phyloP scores from a whole-genome alignment of 2,113 vertebrate species.

The Gymnogyps californianus region DNA sequence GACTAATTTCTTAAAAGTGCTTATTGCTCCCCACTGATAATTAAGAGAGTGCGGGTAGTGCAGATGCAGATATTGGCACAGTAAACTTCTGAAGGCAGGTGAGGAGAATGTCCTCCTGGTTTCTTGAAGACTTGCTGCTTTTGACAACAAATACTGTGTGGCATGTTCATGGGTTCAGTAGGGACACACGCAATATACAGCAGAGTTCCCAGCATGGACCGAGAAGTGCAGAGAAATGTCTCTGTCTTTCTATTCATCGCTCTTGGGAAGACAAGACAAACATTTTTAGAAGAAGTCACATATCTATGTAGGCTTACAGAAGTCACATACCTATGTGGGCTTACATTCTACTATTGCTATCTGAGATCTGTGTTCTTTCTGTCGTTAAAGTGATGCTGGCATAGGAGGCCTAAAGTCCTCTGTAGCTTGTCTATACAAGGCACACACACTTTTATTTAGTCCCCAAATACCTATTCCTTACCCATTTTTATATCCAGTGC shows the following conservation, averaged over 20 bases:
- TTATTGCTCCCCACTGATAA: not conserved
- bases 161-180: not conserved
- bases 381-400: not conserved
- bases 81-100: not conserved
- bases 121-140: not conserved
- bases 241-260: not conserved
- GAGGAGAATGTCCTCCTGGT: not conserved
- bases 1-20: not conserved
- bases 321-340: not conserved
- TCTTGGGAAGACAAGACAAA: not conserved
- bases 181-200: fast-evolving
- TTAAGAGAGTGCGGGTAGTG: too few relatives aligned
- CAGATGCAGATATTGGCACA: not conserved
- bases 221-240: not conserved
- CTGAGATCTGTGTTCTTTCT: not conserved
- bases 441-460: not conserved
- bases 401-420: not conserved
- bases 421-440: not conserved
- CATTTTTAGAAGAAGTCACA: not conserved
- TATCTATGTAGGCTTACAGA: not conserved
- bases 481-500: not conserved
- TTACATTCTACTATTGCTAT: not conserved
- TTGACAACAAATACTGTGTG: not conserved
- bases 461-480: not conserved
- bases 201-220: not conserved